phyloP scores from a whole-genome alignment of 2,888 invertebrate species.

The Plusia festucae region DNA sequence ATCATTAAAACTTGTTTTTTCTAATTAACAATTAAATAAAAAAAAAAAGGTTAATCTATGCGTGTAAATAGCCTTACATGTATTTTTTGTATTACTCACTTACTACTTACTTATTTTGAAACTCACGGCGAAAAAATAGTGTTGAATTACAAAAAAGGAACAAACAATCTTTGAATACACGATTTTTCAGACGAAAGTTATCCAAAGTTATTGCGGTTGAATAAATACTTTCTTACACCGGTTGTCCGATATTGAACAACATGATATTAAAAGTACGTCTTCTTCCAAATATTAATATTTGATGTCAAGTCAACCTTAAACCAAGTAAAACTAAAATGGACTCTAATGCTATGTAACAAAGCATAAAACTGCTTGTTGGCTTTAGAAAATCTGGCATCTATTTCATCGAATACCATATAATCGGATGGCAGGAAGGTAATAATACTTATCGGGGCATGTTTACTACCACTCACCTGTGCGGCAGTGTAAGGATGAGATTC shows the following conservation, averaged over 20 bases:
- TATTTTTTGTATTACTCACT: no score
- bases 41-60: no score
- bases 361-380: slow-evolving; percentile 19
- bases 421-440: slow-evolving; percentile 67
- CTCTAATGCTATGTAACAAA: slow-evolving; percentile 11
- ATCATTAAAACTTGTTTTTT: no score
- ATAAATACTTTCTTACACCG: background rate
- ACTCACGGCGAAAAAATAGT: no score
- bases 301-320: slow-evolving; percentile 23
- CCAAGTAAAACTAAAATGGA: slow-evolving; percentile 7
- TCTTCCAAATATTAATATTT: slow-evolving; percentile 40
- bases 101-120: no score
- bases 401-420: slow-evolving; percentile 51
- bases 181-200: no score
- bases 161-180: no score
- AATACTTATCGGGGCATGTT: slow-evolving; percentile 76
- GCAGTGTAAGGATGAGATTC: slow-evolving; percentile 52
- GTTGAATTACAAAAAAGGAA: no score
- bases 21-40: no score
- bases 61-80: no score
- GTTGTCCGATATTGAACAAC: slow-evolving; percentile 17
- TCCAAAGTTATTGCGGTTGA: background rate
- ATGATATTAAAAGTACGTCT: slow-evolving; percentile 39
- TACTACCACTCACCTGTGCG: slow-evolving; percentile 75
- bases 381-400: slow-evolving; percentile 41